Evolutionary conservation across 1,140 invertebrate genomes (phyloP), one percentile per base, ranked within the genome.

Genomic region (Pogonus chalceus): DNA sequence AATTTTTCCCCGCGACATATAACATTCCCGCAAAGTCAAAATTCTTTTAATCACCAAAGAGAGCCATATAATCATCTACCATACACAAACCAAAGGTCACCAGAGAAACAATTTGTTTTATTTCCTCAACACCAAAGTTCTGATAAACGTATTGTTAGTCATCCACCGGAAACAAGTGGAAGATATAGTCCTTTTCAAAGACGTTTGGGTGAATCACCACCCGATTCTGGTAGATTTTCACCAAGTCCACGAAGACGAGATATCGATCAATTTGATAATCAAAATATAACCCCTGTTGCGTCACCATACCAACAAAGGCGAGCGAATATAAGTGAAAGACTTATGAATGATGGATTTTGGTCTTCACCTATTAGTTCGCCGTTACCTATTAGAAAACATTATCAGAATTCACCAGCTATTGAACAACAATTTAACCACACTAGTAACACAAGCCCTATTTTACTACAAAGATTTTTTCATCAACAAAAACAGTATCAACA

Each of bases 391-490:
- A 46, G 63, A 26, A 57, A 51, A 37, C 61, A 62, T n/a, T 62
- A 59, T 56, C 53, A 58, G 20, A 56, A 47, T 9, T 9, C 12
- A 14, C 47, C 47, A n/a, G 23, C 23, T 9, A 55, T 60, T 22
- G 60, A 65, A 51, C 55, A 55, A 39, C 60, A 60, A 53, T 65
- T 59, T 46, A 59, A 61, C 37, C 71, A 71, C 35, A 78, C 37
- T 9, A 43, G 77, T 20, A 80, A 79, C 65, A 81, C 78, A n/a
- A 80, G 78, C 69, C 79, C 79, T 4, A 77, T 81, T 63, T 75
- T 81, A 14, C 65, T 80, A 50, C 79, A 82, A 62, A 66, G 79
- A 61, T 81, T 80, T 64, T 77, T 78, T 62, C 78, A 82, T 64
- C 79, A 82, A 60, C 79, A 77, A 58, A 77, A 78, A 52, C 79